Evolutionary conservation across 2,888 invertebrate genomes (phyloP).

Genomic region (Incurvaria masculella): DNA sequence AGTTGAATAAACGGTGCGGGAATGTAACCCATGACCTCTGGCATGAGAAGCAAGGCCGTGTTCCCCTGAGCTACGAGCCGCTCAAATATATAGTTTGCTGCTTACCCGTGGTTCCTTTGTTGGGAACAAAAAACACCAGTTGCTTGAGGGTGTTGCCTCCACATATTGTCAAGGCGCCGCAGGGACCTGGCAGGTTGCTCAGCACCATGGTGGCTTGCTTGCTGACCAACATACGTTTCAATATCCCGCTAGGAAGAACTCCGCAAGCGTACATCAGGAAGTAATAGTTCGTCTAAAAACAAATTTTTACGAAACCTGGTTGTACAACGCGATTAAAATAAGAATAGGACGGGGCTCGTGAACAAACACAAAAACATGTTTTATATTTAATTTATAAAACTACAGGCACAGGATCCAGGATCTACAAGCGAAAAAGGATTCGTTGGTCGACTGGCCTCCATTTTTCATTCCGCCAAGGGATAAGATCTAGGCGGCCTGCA

Average conservation of each 20-base stretch:
- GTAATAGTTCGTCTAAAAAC: constrained; percentile 35
- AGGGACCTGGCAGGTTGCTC: constrained; percentile 52
- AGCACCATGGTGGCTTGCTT: constrained; percentile 46
- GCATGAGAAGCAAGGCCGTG: not conserved
- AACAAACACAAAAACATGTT: too few species aligned
- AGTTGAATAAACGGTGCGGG: constrained; percentile 2
- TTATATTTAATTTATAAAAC: too few species aligned
- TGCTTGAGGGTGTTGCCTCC: constrained; percentile 37
- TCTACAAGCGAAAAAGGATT: too few species aligned
- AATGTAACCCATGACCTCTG: not conserved
- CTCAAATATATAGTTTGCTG: not conserved
- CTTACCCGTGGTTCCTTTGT: constrained; percentile 45
- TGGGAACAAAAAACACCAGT: constrained; percentile 52
- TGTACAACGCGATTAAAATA: too few species aligned
- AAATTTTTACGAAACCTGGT: too few species aligned
- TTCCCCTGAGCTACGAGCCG: too few species aligned
- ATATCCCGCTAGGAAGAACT: constrained; percentile 36
- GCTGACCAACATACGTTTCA: constrained; percentile 35
- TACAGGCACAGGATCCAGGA: too few species aligned
- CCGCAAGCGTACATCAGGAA: constrained; percentile 39
- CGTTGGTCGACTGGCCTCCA: too few species aligned
- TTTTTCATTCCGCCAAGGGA: too few species aligned
- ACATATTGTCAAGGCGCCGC: constrained; percentile 29
- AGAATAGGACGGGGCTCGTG: too few species aligned
- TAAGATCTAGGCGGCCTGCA: too few species aligned